Conservation (phyloP, 2,888 invertebrate genomes). For the Molorchus minor region DNA sequence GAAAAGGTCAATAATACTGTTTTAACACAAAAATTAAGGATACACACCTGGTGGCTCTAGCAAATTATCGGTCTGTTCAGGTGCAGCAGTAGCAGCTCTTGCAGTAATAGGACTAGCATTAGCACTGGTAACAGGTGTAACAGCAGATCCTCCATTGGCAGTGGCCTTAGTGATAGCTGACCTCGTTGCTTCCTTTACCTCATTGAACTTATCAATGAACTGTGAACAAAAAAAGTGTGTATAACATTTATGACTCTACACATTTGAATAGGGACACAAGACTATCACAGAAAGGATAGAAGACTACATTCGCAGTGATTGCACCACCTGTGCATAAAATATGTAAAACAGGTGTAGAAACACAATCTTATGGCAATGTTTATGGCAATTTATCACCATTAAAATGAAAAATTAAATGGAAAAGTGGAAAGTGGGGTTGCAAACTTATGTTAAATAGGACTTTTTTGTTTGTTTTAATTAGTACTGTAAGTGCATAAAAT, state of each 20-base stretch:
- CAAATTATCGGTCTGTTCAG: slow-evolving; percentile 63
- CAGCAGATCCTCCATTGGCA: slow-evolving; percentile 69
- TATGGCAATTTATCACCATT: no score
- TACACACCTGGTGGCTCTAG: slow-evolving; percentile 62
- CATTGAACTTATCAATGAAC: slow-evolving; percentile 99
- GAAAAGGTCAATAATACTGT: slow-evolving; percentile 1
- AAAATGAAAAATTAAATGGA: no score
- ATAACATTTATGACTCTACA: background rate
- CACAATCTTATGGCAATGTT: no score
- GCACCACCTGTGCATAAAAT: no score
- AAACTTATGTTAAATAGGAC: no score
- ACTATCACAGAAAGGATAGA: no score
- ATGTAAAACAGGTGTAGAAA: no score
- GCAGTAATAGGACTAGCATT: slow-evolving; percentile 87
- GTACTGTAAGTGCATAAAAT: no score
- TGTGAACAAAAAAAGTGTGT: slow-evolving; percentile 58
- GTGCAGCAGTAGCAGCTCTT: slow-evolving; percentile 68
- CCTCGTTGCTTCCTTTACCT: slow-evolving; percentile 94
- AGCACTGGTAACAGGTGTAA: slow-evolving; percentile 86
- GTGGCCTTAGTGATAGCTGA: slow-evolving; percentile 73
- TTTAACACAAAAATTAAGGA: background rate
- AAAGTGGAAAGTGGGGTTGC: no score
- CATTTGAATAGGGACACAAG: no score
- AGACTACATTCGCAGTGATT: no score
- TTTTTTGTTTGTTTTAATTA: no score